Base-by-base conservation (phyloP, 2,888 invertebrate species). In the Polymixis flavicincta region DNA sequence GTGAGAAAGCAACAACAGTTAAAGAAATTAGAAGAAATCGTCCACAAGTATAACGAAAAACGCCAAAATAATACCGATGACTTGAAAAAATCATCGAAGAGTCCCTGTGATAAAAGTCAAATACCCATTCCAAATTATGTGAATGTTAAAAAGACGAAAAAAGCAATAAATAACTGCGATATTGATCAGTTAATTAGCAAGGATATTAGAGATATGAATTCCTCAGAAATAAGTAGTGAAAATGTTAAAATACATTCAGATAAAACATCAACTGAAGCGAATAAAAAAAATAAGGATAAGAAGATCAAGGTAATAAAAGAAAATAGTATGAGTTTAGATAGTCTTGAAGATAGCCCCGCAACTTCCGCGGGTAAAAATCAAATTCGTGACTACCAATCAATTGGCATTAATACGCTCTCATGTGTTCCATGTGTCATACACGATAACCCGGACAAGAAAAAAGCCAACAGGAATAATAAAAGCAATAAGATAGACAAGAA, bases 391-490 rank as follows among this genome's bases (percentile, higher is more conserved):
- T 91, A 89, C 80, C 93, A 93, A 76, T 94, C 95, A 42, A 87
- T 95, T 79, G 95, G 94, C 8, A 94, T 94, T 54, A 95, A 95
- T 79, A 95, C 94, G 28, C 88, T 96, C 22, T 87, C 94, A 69
- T 96, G 96, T 87, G 88, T 94, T 65, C 96, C 96, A 28, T 96
- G 96, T 87, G 91, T 95, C 1, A 95, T 96, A 85, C 94, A 96
- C 74, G 91, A 92, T 73, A 92, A 85, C 76, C 37, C 74, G 22
- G 94, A 94, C 45, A 85, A 86, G 22, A 94, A 92, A 81, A 88
- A 88, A 72, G 64, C 78, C 13, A 87, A 61, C 67, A 87, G 32
- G n/a, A 85, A 85, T 61, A 67, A 67, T 67, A 84, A 81, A 59
- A 55, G 28, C 50, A 85, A 77, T 60, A 74, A 50, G 32, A 77